Evolutionary conservation across 1,140 invertebrate genomes (phyloP), one percentile per base, ranked within the genome.

Genomic region (Pseudoatta argentina): DNA sequence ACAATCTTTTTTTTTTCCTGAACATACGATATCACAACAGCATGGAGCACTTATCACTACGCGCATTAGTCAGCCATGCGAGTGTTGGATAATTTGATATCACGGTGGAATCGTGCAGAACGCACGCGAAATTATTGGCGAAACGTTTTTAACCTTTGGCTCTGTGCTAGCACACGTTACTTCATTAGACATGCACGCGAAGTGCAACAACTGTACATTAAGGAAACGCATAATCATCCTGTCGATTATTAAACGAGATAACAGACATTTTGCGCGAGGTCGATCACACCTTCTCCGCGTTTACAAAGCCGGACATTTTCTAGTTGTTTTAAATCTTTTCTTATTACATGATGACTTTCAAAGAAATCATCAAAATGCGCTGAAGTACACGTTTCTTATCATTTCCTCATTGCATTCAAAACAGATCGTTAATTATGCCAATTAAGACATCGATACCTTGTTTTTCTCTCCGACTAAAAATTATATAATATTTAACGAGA

Each of bases 111-210:
- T 14, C 16, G n/a, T 24, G n/a, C 69, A 55, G 39, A 44, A 44
- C 18, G 59, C 48, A 61, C 30, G 30, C 77, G 53, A 83, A 83
- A 83, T 61, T 24, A 44, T 51, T 14, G 69, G 24, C 59, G 39
- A 63, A 63, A 83, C 39, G 24, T 73, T 83, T 83, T 83, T 75
- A 83, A 75, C 55, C 69, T 83, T 83, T 61, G 14, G 79, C 66
- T 59, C 57, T 39, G 55, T 39, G 24, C 12, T 61, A 12, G 69
- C n/a, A 51, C 24, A 63, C 7, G 55, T 57, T 21, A n/a, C 16
- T 61, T 69, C 30, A 30, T 39, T 75, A 30, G 67, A 51, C 79
- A 18, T 67, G 69, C 67, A 83, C 67, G 79, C 55, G 48, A 85
- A 18, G 67, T 71, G 59, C 64, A 69, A 73, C 67, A 73, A 34